A percentile compares a stretch with the other conserved stretches of the same genome.
Conservation (phyloP, 2,113 vertebrate genomes). For the Tonatia bakeri region DNA sequence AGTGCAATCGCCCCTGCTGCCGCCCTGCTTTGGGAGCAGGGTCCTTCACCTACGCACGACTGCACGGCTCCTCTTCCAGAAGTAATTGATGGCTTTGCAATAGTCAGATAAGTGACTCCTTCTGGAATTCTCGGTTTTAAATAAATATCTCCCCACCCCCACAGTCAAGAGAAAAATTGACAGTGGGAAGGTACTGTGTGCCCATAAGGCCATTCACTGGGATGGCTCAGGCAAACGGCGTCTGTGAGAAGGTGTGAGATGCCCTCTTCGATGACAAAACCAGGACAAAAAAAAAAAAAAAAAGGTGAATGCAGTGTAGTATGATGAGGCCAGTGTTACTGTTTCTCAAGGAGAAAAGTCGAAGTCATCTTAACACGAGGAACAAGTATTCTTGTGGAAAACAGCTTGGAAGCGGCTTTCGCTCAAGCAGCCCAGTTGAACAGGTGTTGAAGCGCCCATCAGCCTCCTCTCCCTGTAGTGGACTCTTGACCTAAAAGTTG, state of each 20-base stretch:
- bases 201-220: background rate
- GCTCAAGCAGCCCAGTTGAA: background rate
- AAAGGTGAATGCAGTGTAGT: accelerated
- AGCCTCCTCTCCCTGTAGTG: background rate
- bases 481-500: background rate
- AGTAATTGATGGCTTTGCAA: background rate
- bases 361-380: background rate
- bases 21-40: background rate
- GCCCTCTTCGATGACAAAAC: background rate
- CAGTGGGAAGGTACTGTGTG: background rate
- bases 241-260: background rate
- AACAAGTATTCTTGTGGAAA: background rate
- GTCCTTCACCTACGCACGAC: background rate
- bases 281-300: too few relatives aligned
- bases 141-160: background rate
- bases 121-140: background rate
- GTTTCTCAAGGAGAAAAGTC: background rate
- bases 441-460: background rate
- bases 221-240: background rate
- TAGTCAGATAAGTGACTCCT: background rate
- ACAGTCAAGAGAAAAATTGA: background rate
- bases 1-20: background rate
- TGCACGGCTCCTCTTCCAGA: background rate
- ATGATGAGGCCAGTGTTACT: background rate
- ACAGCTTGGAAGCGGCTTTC: background rate